phyloP scores from a whole-genome alignment of 2,888 invertebrate species.

The Muscina levida region DNA sequence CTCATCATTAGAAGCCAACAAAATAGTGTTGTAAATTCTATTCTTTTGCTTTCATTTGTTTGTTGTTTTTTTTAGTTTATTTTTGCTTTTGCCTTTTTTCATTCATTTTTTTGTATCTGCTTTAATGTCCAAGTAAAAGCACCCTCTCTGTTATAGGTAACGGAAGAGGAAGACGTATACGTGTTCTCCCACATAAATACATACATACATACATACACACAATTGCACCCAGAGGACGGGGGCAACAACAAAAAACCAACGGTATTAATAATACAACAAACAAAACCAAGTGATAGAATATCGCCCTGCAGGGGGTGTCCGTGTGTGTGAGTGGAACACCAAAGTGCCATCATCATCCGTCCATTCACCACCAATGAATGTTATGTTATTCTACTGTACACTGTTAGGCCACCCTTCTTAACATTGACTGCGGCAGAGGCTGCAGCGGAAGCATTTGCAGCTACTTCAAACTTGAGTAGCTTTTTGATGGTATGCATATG shows the following conservation, averaged over 20 bases:
- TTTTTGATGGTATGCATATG: too few species aligned
- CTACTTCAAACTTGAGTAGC: too few species aligned
- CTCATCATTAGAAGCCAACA: slow-evolving; percentile 17
- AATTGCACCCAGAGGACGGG: too few species aligned
- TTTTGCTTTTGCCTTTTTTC: neutral
- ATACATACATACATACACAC: neutral
- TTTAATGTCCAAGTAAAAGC: slow-evolving; percentile 26
- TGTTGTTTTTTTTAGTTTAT: neutral
- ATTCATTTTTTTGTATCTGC: slow-evolving; percentile 1
- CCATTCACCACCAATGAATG: too few species aligned
- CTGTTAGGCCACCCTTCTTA: too few species aligned
- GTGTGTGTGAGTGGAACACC: neutral
- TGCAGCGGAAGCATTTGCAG: too few species aligned
- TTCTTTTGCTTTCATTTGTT: neutral
- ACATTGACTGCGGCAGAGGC: too few species aligned
- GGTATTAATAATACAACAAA: neutral
- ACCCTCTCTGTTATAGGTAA: slow-evolving; percentile 15
- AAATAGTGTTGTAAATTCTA: slow-evolving; percentile 26
- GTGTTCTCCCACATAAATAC: neutral
- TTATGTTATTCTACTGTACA: too few species aligned
- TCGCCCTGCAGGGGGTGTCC: neutral
- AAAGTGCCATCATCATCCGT: neutral
- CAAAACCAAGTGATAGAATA: too few species aligned
- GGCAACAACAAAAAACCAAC: neutral
- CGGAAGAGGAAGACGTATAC: too few species aligned